Conservation (phyloP, 2,888 invertebrate genomes). For the Idaea dimidiata region DNA sequence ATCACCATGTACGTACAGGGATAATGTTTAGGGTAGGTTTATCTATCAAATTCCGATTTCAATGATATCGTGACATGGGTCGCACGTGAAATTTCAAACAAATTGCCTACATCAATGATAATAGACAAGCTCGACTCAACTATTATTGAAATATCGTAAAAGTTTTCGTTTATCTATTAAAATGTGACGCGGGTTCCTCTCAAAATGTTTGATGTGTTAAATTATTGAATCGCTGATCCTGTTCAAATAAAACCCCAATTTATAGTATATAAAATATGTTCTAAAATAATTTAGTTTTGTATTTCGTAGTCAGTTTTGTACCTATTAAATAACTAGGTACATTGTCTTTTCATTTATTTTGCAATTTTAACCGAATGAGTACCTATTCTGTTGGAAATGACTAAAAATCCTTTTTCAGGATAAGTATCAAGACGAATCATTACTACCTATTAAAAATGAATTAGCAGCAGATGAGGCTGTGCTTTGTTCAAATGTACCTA, state of each 20-base stretch:
- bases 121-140: slow-evolving; percentile 40
- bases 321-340: no score
- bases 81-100: slow-evolving; percentile 48
- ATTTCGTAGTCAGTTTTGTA: no score
- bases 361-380: no score
- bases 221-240: background rate
- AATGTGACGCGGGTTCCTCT: background rate
- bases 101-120: slow-evolving; percentile 48
- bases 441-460: no score
- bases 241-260: background rate
- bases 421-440: no score
- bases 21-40: slow-evolving; percentile 9
- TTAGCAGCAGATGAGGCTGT: background rate
- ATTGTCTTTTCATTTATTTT: no score
- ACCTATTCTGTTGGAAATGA: no score
- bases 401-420: no score
- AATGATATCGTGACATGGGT: slow-evolving; percentile 33
- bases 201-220: slow-evolving; percentile 1
- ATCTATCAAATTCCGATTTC: slow-evolving; percentile 16
- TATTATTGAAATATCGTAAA: slow-evolving; percentile 34
- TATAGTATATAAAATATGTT: background rate
- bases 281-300: no score
- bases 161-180: slow-evolving; percentile 34
- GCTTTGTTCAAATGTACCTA: no score
- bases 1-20: background rate